These are phyloP conservation scores for Charina bottae DNA, from an alignment of 2,113 vertebrate species.

Conservation along the genomic window DNA sequence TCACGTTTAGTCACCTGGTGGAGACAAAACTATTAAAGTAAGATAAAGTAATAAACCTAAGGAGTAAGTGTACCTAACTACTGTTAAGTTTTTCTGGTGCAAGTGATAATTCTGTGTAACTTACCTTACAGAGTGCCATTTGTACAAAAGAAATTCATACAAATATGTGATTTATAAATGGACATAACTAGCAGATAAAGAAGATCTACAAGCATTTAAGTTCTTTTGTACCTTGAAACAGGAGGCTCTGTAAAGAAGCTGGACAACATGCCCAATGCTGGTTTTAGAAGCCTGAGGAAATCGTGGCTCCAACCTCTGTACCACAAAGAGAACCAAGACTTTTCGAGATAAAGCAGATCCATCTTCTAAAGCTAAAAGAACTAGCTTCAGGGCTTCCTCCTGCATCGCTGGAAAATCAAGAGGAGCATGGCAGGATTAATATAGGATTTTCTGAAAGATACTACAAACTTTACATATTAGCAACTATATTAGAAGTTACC, in stretches of 20 bases:
- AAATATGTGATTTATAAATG: not conserved
- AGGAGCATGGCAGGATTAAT: not conserved
- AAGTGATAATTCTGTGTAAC: not conserved
- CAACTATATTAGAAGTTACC: not conserved
- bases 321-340: conserved; percentile 97
- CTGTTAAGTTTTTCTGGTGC: not conserved
- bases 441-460: not conserved
- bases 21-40: conserved; percentile 18
- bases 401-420: conserved; percentile 87
- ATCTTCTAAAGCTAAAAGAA: conserved; percentile 93
- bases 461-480: not conserved
- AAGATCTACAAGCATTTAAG: not conserved
- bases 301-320: conserved; percentile 95
- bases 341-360: conserved; percentile 96
- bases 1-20: conserved; percentile 94
- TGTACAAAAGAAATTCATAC: not conserved
- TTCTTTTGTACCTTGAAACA: conserved; percentile 90
- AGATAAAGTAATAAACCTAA: not conserved
- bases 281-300: conserved; percentile 99
- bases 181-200: not conserved
- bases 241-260: conserved; percentile 96
- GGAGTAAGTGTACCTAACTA: not conserved
- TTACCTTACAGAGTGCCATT: not conserved
- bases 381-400: conserved; percentile 96
- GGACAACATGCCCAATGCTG: conserved; percentile 98